A percentile compares a stretch with the other conserved stretches of the same genome.
phyloP scores from a whole-genome alignment of 2,113 vertebrate species.

The Pongo pygmaeus region DNA sequence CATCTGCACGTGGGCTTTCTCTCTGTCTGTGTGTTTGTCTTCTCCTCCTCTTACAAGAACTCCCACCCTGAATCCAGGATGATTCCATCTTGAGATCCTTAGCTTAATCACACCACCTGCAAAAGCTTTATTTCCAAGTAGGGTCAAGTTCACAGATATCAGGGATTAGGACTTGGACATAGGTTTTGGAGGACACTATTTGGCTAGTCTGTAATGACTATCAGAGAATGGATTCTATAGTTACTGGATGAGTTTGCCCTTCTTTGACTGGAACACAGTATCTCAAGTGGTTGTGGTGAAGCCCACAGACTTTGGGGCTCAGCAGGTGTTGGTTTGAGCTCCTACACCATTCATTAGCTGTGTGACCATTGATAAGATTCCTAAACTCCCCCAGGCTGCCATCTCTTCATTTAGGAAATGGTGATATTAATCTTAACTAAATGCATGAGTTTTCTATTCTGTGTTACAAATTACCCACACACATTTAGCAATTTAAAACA shows the following conservation, averaged over 20 bases:
- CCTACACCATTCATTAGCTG: neutral
- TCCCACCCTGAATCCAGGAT: neutral
- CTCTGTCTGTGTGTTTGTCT: neutral
- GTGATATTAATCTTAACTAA: neutral
- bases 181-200: neutral
- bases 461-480: neutral
- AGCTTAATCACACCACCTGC: neutral
- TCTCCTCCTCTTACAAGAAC: neutral
- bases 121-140: neutral
- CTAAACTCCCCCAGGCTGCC: neutral
- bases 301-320: neutral
- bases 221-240: no score
- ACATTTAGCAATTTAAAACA: neutral
- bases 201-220: no score
- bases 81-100: neutral
- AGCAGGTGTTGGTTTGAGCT: neutral
- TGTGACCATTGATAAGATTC: neutral
- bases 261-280: accelerated
- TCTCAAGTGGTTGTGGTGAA: neutral
- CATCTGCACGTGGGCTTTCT: neutral
- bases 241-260: neutral
- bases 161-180: neutral
- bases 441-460: neutral
- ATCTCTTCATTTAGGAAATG: neutral
- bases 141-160: neutral